Evolutionary conservation across 1,140 invertebrate genomes (phyloP).

Genomic region (Cyclargus thomasi): DNA sequence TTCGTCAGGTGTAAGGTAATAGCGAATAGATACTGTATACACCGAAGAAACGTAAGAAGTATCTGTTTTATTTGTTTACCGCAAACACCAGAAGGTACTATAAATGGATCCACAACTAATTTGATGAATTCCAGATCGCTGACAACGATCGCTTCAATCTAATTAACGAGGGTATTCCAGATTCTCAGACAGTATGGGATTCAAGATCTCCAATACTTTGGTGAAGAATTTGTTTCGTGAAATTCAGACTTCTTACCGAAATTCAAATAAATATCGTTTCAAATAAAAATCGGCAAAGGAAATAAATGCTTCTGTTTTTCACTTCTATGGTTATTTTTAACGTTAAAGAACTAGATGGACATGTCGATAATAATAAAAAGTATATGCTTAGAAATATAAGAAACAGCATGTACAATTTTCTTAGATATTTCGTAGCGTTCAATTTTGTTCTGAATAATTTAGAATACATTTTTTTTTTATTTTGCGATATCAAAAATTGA

Average conservation of each 20-base stretch:
- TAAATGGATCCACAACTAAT: not conserved
- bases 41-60: not conserved
- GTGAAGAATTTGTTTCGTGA: not conserved
- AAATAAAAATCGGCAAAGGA: no score
- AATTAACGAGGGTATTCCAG: not conserved
- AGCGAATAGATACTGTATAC: not conserved
- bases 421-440: no score
- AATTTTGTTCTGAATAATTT: no score
- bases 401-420: no score
- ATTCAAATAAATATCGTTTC: not conserved
- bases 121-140: not conserved
- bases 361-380: no score
- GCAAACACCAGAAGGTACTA: not conserved
- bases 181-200: not conserved
- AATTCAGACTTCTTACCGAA: not conserved
- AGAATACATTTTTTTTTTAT: no score
- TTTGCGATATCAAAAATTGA: no score
- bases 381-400: no score
- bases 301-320: no score
- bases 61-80: constrained; percentile 17
- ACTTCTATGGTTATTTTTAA: no score
- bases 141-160: constrained; percentile 2
- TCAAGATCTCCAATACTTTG: not conserved
- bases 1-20: no score
- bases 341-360: no score